Conservation (phyloP, 2,113 vertebrate species). For the Regulus satrapa region DNA sequence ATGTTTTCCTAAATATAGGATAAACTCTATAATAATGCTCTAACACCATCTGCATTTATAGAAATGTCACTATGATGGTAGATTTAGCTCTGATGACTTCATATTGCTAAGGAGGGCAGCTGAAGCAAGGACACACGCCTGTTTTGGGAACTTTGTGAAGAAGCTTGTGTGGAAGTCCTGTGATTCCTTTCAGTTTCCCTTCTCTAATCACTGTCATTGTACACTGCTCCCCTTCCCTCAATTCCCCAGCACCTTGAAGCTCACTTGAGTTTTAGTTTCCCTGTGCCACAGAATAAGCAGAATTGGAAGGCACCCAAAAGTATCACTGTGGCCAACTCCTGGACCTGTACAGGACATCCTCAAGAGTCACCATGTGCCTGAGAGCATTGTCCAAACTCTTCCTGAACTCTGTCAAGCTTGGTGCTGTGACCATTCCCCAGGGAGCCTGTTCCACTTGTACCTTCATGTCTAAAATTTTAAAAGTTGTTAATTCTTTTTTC, state of each 20-base stretch:
- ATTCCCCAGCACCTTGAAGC: background rate
- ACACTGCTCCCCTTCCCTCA: background rate
- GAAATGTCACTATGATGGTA: background rate
- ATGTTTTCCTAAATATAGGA: background rate
- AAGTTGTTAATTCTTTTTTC: background rate
- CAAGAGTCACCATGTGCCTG: background rate
- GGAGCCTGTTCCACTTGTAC: background rate
- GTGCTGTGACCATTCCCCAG: background rate
- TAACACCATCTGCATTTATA: background rate
- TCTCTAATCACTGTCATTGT: background rate
- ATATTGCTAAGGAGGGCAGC: background rate
- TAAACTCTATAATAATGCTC: background rate
- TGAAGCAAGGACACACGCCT: background rate
- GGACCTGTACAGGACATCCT: too few species aligned
- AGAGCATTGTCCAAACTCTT: background rate
- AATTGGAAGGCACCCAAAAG: background rate
- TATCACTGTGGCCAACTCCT: too few species aligned
- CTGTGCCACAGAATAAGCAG: background rate
- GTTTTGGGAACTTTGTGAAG: background rate
- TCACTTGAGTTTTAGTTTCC: background rate
- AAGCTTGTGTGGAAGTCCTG: background rate
- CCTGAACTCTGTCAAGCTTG: background rate
- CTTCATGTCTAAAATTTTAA: background rate
- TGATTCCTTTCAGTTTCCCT: background rate
- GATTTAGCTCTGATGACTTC: background rate